A percentile compares a stretch with the other conserved stretches of the same genome.
Evolutionary conservation across 2,113 vertebrate genomes (phyloP).

Genomic region (Mobula birostris): DNA sequence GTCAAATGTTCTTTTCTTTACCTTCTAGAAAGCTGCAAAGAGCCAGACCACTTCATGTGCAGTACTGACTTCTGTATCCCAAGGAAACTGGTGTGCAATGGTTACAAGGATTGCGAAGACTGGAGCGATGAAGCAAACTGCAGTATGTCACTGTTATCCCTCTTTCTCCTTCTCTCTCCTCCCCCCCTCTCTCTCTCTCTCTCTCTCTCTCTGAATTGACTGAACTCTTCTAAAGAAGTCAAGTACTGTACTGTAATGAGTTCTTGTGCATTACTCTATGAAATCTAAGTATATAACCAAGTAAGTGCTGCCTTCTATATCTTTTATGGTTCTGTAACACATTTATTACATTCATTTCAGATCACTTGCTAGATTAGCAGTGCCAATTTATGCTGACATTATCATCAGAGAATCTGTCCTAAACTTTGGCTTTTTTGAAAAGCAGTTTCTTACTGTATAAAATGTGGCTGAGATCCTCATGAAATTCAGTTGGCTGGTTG

Average conservation of each 20-base stretch:
- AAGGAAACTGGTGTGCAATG: conserved; percentile 80
- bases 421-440: background rate
- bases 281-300: background rate
- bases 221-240: background rate
- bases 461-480: too few species aligned
- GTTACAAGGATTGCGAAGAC: conserved; percentile 89
- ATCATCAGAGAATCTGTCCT: background rate
- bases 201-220: background rate
- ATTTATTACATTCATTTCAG: background rate
- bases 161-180: background rate
- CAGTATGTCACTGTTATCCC: conserved; percentile 57
- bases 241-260: background rate
- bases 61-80: conserved; percentile 74
- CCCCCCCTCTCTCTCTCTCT: background rate
- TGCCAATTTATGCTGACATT: background rate
- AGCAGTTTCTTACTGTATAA: background rate
- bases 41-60: conserved; percentile 73
- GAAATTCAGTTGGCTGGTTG: too few species aligned
- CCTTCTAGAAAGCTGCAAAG: conserved; percentile 64
- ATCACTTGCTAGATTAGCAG: background rate
- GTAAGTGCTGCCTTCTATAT: background rate
- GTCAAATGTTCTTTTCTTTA: conserved; percentile 34
- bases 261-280: background rate
- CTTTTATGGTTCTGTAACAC: background rate
- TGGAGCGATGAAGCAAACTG: conserved; percentile 90